These are phyloP conservation scores for Drosophila paranaensis DNA, from an alignment of 2,888 invertebrate genomes.

Conservation along the genomic window DNA sequence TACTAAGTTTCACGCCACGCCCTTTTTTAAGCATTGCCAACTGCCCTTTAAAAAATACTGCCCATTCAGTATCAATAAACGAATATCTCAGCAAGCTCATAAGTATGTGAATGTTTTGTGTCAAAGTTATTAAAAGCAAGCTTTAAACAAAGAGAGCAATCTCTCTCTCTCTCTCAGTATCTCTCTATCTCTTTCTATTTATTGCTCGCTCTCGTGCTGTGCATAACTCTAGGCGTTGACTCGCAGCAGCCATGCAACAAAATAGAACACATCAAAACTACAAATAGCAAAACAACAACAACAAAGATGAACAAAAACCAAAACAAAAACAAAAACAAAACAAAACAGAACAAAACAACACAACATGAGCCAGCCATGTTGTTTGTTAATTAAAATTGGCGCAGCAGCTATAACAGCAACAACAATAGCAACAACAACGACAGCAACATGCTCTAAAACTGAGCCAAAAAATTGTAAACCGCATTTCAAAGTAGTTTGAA, in stretches of 20 bases:
- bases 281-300: background rate
- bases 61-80: background rate
- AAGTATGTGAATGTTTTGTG: constrained; percentile 5
- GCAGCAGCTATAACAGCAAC: constrained; percentile 37
- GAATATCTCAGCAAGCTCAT: background rate
- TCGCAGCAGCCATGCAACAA: constrained; percentile 4
- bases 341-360: constrained; percentile 26
- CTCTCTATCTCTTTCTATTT: background rate
- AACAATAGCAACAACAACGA: constrained; percentile 13
- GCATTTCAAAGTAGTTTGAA: constrained; percentile 30
- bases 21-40: no score
- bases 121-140: background rate
- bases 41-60: background rate
- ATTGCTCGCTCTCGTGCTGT: no score
- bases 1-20: no score
- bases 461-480: constrained; percentile 22
- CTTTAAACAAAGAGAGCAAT: background rate
- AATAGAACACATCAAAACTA: constrained; percentile 28
- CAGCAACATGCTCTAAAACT: constrained; percentile 17
- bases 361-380: constrained; percentile 63
- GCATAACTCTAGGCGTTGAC: background rate
- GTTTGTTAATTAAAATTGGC: constrained; percentile 77
- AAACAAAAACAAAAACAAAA: constrained; percentile 1
- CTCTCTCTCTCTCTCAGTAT: background rate
- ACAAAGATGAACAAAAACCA: background rate